Percentiles rank a stretch among this genome's conserved stretches.
phyloP scores from a whole-genome alignment of 2,888 invertebrate species.

The Ormyrus labotus region DNA sequence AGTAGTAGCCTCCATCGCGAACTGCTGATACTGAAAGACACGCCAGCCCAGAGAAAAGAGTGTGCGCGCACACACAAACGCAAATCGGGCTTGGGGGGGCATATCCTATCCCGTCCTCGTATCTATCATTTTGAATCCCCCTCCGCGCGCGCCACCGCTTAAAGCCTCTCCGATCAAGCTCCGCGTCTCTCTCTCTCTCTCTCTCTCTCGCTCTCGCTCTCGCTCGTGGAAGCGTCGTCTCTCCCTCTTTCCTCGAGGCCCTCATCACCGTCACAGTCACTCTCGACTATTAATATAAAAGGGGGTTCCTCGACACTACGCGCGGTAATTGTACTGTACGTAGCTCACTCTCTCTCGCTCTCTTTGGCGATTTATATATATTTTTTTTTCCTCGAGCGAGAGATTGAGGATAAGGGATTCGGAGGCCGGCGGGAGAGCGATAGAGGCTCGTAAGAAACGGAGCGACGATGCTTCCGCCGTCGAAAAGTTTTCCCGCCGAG shows the following conservation, averaged over 20 bases:
- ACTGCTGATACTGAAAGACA: slow-evolving; percentile 71
- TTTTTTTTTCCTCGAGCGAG: background rate
- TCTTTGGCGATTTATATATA: background rate
- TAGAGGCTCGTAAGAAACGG: background rate
- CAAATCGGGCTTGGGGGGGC: slow-evolving; percentile 55
- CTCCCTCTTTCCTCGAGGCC: slow-evolving; percentile 63
- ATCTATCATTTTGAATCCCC: slow-evolving; percentile 74
- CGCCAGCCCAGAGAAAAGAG: slow-evolving; percentile 32
- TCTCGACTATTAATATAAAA: slow-evolving; percentile 74
- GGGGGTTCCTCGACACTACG: slow-evolving; percentile 74
- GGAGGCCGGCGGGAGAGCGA: background rate
- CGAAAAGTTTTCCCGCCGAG: background rate
- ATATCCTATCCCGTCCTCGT: slow-evolving; percentile 72
- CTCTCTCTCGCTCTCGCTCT: slow-evolving; percentile 55
- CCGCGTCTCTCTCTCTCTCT: slow-evolving; percentile 13
- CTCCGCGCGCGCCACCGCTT: slow-evolving; percentile 58
- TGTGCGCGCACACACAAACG: slow-evolving; percentile 51
- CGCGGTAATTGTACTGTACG: slow-evolving; percentile 68
- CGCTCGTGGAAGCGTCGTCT: slow-evolving; percentile 50
- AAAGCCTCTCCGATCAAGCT: slow-evolving; percentile 58
- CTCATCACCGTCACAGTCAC: slow-evolving; percentile 71
- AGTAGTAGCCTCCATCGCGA: slow-evolving; percentile 69
- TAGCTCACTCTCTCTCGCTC: slow-evolving; percentile 18
- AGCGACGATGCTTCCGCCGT: slow-evolving; percentile 7
- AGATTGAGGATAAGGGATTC: too few relatives aligned